Conservation (phyloP, 2,113 vertebrate genomes). For the Etheostoma spectabile region DNA sequence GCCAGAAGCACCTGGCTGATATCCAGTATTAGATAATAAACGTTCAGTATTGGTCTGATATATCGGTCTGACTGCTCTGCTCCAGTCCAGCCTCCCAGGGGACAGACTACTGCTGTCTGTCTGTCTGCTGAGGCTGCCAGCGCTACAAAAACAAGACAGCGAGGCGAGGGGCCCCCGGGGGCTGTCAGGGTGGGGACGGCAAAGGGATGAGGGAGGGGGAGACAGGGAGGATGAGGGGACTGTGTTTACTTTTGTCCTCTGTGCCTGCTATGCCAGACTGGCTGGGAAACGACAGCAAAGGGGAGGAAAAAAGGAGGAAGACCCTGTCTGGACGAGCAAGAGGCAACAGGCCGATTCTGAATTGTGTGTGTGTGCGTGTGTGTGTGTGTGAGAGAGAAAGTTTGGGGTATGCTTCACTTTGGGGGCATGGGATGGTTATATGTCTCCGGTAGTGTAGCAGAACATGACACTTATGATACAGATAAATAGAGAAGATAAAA, state of each 20-base stretch:
- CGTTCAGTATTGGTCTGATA: constrained; percentile 10
- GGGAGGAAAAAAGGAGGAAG: constrained; percentile 66
- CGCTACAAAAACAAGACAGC: constrained; percentile 78
- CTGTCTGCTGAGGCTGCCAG: constrained; percentile 68
- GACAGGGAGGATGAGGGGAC: constrained; percentile 54
- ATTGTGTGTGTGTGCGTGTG: neutral
- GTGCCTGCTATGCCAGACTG: constrained; percentile 30
- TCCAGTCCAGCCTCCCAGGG: constrained; percentile 52
- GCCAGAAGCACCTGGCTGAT: neutral
- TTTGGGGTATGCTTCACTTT: no score
- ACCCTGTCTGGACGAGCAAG: constrained; percentile 41
- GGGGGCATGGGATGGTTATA: no score
- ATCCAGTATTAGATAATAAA: constrained; percentile 23
- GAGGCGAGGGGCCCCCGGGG: constrained; percentile 74
- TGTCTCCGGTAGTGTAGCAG: no score
- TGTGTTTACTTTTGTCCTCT: constrained; percentile 76
- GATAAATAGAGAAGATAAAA: no score
- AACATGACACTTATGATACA: no score
- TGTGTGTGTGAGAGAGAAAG: neutral
- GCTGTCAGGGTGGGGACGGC: constrained; percentile 49
- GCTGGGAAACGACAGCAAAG: constrained; percentile 65
- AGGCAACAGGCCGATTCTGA: neutral
- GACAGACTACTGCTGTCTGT: constrained; percentile 72
- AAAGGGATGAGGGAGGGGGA: constrained; percentile 29
- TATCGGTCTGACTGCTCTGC: constrained; percentile 31